phyloP scores from a whole-genome alignment of 2,797 vertebrate species.

The Periparus ater region DNA sequence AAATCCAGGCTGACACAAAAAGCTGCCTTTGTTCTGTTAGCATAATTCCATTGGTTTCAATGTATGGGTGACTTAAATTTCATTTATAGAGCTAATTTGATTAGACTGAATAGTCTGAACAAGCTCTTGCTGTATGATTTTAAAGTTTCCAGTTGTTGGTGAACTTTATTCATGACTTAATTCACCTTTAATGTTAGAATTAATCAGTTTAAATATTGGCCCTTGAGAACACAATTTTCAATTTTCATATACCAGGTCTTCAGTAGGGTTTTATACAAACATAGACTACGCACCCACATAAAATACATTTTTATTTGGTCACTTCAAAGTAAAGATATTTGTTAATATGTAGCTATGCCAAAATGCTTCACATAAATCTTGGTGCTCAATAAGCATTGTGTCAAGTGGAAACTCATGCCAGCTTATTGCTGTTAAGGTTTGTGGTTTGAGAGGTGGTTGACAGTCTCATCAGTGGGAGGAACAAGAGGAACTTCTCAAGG shows the following conservation, averaged over 20 bases:
- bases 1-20: not conserved
- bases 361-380: not conserved
- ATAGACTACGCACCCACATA: not conserved
- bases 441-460: not conserved
- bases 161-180: not conserved
- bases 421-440: not conserved
- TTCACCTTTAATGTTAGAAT: not conserved
- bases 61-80: not conserved
- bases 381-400: not conserved
- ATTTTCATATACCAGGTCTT: not conserved
- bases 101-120: not conserved
- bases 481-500: not conserved
- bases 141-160: not conserved
- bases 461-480: not conserved
- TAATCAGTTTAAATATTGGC: not conserved
- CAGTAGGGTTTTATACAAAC: not conserved
- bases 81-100: not conserved
- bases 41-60: not conserved
- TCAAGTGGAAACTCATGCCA: not conserved
- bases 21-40: not conserved
- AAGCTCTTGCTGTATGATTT: not conserved
- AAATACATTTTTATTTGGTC: not conserved
- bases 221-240: not conserved
- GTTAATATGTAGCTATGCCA: not conserved
- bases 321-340: not conserved